A percentile compares a stretch with the other conserved stretches of the same genome.
phyloP scores from a whole-genome alignment of 2,888 invertebrate genomes.

The Catocala fraxini region DNA sequence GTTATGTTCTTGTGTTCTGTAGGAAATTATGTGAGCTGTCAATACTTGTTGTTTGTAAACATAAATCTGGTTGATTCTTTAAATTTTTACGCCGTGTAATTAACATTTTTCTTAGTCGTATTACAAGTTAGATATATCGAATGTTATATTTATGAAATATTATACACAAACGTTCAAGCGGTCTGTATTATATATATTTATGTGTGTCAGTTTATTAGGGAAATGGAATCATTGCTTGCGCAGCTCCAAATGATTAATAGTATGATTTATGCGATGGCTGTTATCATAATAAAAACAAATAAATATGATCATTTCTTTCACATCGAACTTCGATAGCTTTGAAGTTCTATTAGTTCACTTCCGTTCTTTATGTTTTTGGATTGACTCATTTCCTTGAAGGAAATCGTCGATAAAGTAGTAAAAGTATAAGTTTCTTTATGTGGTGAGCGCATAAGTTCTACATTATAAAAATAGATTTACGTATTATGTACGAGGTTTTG shows the following conservation, averaged over 20 bases:
- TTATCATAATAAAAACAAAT: slow-evolving; percentile 56
- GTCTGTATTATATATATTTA: slow-evolving; percentile 17
- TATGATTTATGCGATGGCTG: slow-evolving; percentile 58
- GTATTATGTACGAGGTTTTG: too few species aligned
- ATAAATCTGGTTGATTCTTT: slow-evolving; percentile 40
- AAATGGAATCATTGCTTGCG: slow-evolving; percentile 61
- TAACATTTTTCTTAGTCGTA: slow-evolving; percentile 31
- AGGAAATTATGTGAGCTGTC: slow-evolving; percentile 38
- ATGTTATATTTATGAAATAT: slow-evolving; percentile 26
- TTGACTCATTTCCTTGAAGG: slow-evolving; percentile 37
- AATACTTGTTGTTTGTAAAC: slow-evolving; percentile 29
- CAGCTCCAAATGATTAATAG: slow-evolving; percentile 65
- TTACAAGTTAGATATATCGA: slow-evolving; percentile 21
- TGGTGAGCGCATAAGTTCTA: not conserved
- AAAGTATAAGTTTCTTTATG: slow-evolving; percentile 14
- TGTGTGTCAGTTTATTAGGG: slow-evolving; percentile 46
- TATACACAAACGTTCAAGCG: slow-evolving; percentile 31
- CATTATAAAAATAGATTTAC: too few species aligned
- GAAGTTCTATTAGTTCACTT: slow-evolving; percentile 52
- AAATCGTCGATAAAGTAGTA: slow-evolving; percentile 19
- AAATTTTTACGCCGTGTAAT: slow-evolving; percentile 40
- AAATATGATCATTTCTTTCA: slow-evolving; percentile 37
- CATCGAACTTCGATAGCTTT: slow-evolving; percentile 44
- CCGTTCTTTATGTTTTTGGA: slow-evolving; percentile 43
- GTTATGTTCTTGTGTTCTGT: slow-evolving; percentile 28